Percentiles rank a stretch among this genome's conserved stretches.
phyloP scores from a whole-genome alignment of 2,797 vertebrate species.

The Linurgus olivaceus region DNA sequence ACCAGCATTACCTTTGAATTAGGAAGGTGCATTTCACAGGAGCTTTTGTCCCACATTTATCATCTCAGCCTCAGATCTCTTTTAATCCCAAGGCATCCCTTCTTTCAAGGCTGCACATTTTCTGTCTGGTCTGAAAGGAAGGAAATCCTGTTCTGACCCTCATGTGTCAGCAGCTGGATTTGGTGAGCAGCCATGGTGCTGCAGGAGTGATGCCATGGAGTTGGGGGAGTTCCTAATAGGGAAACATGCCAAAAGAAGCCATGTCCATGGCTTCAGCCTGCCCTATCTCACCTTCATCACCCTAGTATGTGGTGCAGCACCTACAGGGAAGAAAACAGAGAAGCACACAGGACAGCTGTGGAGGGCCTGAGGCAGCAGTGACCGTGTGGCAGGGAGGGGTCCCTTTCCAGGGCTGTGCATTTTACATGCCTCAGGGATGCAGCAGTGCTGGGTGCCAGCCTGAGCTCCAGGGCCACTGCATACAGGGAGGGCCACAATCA shows the following conservation, averaged over 20 bases:
- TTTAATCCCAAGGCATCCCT: not conserved
- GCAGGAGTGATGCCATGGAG: not conserved
- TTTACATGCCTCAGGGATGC: accelerated
- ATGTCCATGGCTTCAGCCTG: not conserved
- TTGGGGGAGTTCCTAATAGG: not conserved
- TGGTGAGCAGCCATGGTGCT: not conserved
- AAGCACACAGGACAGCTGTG: not conserved
- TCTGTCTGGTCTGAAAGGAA: not conserved
- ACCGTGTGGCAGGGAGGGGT: too few relatives aligned
- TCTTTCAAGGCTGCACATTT: not conserved
- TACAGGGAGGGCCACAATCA: not conserved
- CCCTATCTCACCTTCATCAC: not conserved
- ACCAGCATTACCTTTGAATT: slow-evolving; percentile 9
- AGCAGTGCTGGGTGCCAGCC: not conserved
- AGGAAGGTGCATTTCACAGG: not conserved
- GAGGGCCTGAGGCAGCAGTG: not conserved
- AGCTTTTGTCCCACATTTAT: not conserved
- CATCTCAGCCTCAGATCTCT: not conserved
- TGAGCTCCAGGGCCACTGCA: not conserved
- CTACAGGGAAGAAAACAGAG: not conserved
- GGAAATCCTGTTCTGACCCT: not conserved
- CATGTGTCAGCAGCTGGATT: not conserved
- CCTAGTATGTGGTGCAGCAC: accelerated
- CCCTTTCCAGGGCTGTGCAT: not conserved
- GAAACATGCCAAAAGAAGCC: not conserved